Percentiles rank a stretch among this genome's conserved stretches.
phyloP scores from a whole-genome alignment of 1,140 invertebrate species.

The Chrysopa pallens region DNA sequence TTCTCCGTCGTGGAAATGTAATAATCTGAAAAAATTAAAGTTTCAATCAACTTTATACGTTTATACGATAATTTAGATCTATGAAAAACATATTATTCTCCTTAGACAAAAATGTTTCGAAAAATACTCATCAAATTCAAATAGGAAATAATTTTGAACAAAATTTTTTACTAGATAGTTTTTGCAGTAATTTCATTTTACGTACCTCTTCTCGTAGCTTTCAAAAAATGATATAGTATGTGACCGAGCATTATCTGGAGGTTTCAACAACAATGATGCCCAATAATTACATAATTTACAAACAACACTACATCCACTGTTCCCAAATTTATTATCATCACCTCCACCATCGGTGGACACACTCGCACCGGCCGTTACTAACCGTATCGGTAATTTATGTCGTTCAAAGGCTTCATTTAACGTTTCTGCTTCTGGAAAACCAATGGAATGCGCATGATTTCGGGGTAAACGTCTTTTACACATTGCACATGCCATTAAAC shows the following conservation, averaged over 20 bases:
- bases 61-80: no score
- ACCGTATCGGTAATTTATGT: constrained; percentile 45
- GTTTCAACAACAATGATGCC: constrained; percentile 45
- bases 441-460: constrained; percentile 45
- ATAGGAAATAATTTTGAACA: no score
- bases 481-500: constrained; percentile 52
- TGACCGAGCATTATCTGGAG: constrained; percentile 26
- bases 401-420: constrained; percentile 42
- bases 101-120: no score
- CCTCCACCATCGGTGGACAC: not conserved
- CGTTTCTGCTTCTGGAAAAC: constrained; percentile 37
- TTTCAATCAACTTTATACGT: no score
- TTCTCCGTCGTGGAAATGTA: constrained; percentile 49
- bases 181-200: not conserved
- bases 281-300: constrained; percentile 67
- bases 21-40: constrained; percentile 29
- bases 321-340: constrained; percentile 22
- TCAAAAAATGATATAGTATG: constrained; percentile 39
- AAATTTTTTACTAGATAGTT: no score
- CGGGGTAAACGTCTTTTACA: constrained; percentile 52
- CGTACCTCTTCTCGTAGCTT: constrained; percentile 39
- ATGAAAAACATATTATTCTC: no score
- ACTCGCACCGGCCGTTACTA: constrained; percentile 23
- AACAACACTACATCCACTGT: constrained; percentile 25
- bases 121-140: no score